These are phyloP conservation scores for Melanotaenia duboulayi DNA, from an alignment of 2,113 vertebrate genomes.

Conservation along the genomic window DNA sequence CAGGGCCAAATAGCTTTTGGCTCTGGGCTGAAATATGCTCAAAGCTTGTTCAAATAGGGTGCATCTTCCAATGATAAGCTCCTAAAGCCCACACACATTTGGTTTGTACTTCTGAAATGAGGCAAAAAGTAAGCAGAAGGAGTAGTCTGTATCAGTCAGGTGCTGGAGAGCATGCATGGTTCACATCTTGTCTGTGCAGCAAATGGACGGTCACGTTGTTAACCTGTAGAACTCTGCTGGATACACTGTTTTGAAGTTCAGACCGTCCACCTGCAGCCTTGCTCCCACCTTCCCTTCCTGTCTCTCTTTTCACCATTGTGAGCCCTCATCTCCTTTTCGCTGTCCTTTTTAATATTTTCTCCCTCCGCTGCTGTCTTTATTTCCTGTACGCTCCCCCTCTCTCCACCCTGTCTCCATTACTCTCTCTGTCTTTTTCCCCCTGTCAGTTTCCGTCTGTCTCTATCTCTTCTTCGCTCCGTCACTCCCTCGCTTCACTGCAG, in stretches of 20 bases:
- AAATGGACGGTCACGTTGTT: slow-evolving; percentile 72
- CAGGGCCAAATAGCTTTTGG: slow-evolving; percentile 55
- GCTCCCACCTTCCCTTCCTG: slow-evolving; percentile 14
- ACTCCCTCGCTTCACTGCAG: slow-evolving; percentile 15
- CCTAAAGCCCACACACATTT: slow-evolving; percentile 44
- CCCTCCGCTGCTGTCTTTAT: not conserved
- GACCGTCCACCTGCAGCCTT: slow-evolving; percentile 65
- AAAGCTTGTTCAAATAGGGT: slow-evolving; percentile 44
- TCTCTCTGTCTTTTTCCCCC: slow-evolving; percentile 7
- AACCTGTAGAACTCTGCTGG: slow-evolving; percentile 56
- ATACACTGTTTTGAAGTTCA: slow-evolving; percentile 62
- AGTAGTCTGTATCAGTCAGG: slow-evolving; percentile 44
- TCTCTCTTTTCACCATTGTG: slow-evolving; percentile 36
- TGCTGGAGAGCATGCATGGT: slow-evolving; percentile 50
- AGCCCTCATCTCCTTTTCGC: slow-evolving; percentile 25
- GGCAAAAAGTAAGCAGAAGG: slow-evolving; percentile 52
- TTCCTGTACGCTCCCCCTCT: not conserved
- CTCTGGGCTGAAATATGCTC: slow-evolving; percentile 61
- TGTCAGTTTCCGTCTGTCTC: slow-evolving; percentile 55
- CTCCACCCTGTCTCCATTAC: not conserved
- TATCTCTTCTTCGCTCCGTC: slow-evolving; percentile 48
- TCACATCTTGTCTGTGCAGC: slow-evolving; percentile 60
- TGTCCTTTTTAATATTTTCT: slow-evolving; percentile 5
- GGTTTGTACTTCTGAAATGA: slow-evolving; percentile 50
- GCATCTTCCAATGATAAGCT: slow-evolving; percentile 41